Evolutionary conservation across 2,888 invertebrate species (phyloP).

Genomic region (Myathropa florea): DNA sequence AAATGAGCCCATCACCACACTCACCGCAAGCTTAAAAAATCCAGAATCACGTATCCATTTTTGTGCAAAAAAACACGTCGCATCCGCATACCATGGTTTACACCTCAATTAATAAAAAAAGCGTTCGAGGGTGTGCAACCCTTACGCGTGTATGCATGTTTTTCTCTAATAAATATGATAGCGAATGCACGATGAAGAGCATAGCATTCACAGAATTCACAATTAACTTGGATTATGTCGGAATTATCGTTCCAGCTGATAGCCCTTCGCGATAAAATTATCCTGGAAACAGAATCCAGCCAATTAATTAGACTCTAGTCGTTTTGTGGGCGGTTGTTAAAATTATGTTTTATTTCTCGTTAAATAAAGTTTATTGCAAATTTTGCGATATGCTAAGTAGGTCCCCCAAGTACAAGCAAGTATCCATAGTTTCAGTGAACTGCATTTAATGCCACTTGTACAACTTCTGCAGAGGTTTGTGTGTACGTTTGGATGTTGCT

Average conservation of each 20-base stretch:
- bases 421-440: background rate
- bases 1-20: no score
- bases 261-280: background rate
- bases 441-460: background rate
- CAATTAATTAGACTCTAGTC: constrained; percentile 6
- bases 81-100: no score
- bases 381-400: no score
- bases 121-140: no score
- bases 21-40: no score
- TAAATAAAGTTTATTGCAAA: constrained; percentile 5
- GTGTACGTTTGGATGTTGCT: background rate
- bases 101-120: no score
- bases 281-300: background rate
- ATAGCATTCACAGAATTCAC: background rate
- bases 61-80: no score
- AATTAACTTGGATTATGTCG: constrained; percentile 30
- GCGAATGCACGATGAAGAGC: background rate
- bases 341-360: background rate
- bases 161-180: no score
- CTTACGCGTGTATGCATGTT: no score
- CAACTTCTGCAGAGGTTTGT: background rate
- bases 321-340: background rate
- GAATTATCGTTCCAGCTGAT: constrained; percentile 24
- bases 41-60: no score
- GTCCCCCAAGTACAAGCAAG: background rate